Evolutionary conservation across 2,888 invertebrate species (phyloP), one percentile per base, ranked within the genome.

Genomic region (Agriopis marginaria): DNA sequence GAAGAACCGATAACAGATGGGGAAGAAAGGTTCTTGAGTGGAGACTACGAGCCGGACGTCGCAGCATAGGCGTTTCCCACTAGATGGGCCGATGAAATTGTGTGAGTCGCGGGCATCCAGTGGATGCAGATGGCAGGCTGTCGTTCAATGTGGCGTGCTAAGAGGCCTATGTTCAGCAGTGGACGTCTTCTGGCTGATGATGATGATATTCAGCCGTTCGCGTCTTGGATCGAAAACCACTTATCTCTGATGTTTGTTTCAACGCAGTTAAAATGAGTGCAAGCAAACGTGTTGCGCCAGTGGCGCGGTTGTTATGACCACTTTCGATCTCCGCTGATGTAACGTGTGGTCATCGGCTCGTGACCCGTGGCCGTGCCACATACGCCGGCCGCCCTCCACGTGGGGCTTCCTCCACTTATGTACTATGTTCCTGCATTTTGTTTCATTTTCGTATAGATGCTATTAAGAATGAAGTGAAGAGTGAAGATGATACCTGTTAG

Each of bases 241-340:
- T 17, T n/a, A 8, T 50, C 11, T 14, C 32, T 32, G 32, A 32
- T 32, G 32, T 32, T 32, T 32, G 32, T 32, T 32, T 32, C 32
- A 5, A 39, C 11, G 58, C 51, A 32, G 51, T 40, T 9, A 45
- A 42, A 50, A 51, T 42, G 50, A 50, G 50, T 51, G 51, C 10
- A 61, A 45, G 61, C 53, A 62, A 62, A 62, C 62, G 42, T 44
- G 62, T 62, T 62, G 17, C 63, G 45, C 61, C 60, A 54, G 40
- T 49, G 14, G 61, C 17, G 17, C n/a, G 55, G 42, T 23, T 32
- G 42, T 42, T 44, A 59, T 40, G 65, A 70, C 66, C 70, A 70
- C 70, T 70, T 66, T 70, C 70, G 66, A 70, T 70, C 59, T 70
- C 66, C 66, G 70, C 63, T 63, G 66, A 63, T 59, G 66, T 66